Conservation (phyloP, 2,888 invertebrate species). For the Pilophorus perplexus region DNA sequence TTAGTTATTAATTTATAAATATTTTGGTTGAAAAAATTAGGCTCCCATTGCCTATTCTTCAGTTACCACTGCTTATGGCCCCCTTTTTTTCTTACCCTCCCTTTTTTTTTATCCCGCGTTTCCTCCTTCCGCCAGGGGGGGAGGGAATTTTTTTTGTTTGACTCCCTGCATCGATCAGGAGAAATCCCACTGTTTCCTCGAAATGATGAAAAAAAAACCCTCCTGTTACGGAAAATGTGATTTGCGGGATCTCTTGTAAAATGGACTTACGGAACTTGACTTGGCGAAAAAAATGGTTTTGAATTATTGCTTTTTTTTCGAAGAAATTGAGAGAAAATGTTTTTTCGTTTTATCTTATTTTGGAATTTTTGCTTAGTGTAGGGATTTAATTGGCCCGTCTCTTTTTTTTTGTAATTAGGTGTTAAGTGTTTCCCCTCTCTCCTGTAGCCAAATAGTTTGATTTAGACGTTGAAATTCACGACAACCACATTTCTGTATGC, state of each 20-base stretch:
- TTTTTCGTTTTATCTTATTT: slow-evolving; percentile 6
- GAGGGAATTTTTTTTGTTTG: too few species aligned
- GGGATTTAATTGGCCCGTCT: slow-evolving; percentile 4
- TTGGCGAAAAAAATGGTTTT: slow-evolving; percentile 1
- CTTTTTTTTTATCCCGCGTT: too few species aligned
- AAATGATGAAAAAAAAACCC: too few species aligned
- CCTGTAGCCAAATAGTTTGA: not conserved
- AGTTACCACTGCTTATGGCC: slow-evolving; percentile 20
- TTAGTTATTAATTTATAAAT: not conserved
- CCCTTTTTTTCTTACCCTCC: not conserved
- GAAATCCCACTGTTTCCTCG: not conserved
- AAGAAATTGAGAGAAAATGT: not conserved
- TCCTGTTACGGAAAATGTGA: slow-evolving; percentile 7
- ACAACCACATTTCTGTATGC: too few species aligned
- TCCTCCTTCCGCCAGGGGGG: too few species aligned
- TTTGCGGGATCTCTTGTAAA: slow-evolving; percentile 24
- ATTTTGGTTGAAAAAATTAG: not conserved
- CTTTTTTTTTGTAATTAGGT: slow-evolving; percentile 11
- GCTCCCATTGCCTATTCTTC: slow-evolving; percentile 16
- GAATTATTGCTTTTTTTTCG: not conserved
- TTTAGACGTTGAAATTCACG: not conserved
- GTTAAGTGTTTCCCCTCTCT: not conserved
- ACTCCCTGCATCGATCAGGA: slow-evolving; percentile 18
- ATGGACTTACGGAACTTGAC: slow-evolving; percentile 23
- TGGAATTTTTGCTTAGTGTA: slow-evolving; percentile 7